Conservation (phyloP, 2,113 vertebrate genomes). For the Proterorhinus semilunaris region DNA sequence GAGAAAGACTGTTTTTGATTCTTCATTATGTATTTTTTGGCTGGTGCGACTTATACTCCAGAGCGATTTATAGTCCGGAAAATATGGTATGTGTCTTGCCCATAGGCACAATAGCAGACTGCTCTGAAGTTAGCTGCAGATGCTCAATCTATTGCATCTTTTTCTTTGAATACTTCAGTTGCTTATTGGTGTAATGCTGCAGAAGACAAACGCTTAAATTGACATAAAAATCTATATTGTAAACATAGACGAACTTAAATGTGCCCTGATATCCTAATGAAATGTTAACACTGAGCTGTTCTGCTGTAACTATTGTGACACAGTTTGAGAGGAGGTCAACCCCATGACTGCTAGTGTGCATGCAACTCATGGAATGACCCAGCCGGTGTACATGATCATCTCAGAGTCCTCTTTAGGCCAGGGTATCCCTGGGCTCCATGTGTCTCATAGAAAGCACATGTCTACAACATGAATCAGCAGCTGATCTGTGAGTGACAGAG, state of each 20-base stretch:
- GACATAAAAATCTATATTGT: neutral
- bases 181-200: neutral
- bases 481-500: constrained; percentile 2
- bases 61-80: too few relatives aligned
- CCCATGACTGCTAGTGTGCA: constrained; percentile 40
- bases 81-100: neutral
- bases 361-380: constrained; percentile 65
- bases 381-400: constrained; percentile 72
- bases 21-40: too few relatives aligned
- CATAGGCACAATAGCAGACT: neutral
- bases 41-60: neutral
- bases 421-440: constrained; percentile 51
- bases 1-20: too few relatives aligned
- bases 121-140: neutral
- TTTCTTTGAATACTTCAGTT: neutral
- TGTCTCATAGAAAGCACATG: neutral
- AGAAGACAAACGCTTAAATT: neutral
- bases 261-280: neutral
- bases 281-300: constrained; percentile 5
- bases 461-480: constrained; percentile 20
- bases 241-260: neutral
- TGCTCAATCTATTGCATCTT: too few relatives aligned
- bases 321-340: constrained; percentile 60
- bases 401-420: constrained; percentile 6
- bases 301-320: constrained; percentile 9